Evolutionary conservation across 2,888 invertebrate genomes (phyloP).

Genomic region (Brassicogethes aeneus): DNA sequence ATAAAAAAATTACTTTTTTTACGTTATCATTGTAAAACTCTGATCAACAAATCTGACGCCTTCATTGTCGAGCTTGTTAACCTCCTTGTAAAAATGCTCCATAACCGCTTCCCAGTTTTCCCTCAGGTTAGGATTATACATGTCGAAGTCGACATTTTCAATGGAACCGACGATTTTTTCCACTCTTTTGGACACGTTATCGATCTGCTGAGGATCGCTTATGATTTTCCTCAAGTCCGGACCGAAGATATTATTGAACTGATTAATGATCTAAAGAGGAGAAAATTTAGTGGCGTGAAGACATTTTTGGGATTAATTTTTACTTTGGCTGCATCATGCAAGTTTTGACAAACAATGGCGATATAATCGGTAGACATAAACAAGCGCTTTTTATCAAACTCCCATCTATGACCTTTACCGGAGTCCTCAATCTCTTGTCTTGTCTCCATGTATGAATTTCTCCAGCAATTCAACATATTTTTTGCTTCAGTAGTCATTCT

Average conservation of each 20-base stretch:
- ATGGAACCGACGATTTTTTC: conserved; percentile 68
- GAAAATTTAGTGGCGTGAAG: conserved; percentile 7
- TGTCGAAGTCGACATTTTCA: conserved; percentile 71
- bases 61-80: conserved; percentile 65
- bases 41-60: conserved; percentile 79
- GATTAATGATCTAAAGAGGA: conserved; percentile 58
- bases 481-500: conserved; percentile 48
- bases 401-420: conserved; percentile 83
- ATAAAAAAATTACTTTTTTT: too few relatives aligned
- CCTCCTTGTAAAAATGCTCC: conserved; percentile 66
- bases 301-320: conserved; percentile 7
- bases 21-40: conserved; percentile 71
- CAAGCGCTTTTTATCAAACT: conserved; percentile 74
- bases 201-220: conserved; percentile 78
- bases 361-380: conserved; percentile 84
- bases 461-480: conserved; percentile 66
- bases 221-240: conserved; percentile 79
- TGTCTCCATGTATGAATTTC: conserved; percentile 63
- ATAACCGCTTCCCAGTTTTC: conserved; percentile 84
- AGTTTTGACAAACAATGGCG: conserved; percentile 66
- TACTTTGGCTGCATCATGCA: conserved; percentile 70
- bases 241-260: conserved; percentile 86
- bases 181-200: conserved; percentile 73
- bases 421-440: conserved; percentile 78
- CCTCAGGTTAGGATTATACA: conserved; percentile 67